A percentile compares a stretch with the other conserved stretches of the same genome.
phyloP scores from a whole-genome alignment of 2,113 vertebrate species.

The Micromys minutus region DNA sequence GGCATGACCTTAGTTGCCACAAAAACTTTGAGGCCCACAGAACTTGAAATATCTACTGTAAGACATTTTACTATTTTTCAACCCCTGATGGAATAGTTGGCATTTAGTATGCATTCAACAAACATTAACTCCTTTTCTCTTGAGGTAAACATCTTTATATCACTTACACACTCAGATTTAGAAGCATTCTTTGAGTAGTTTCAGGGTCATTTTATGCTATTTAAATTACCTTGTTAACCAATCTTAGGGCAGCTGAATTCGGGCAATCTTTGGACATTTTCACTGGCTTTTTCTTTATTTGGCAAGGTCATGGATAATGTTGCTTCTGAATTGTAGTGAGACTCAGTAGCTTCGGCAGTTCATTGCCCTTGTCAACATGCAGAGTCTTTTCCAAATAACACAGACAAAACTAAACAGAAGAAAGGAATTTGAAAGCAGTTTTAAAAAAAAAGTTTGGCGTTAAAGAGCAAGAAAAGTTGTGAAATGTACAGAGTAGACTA shows the following conservation, averaged over 20 bases:
- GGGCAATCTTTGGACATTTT: constrained; percentile 66
- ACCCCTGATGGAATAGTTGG: constrained; percentile 48
- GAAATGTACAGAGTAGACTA: constrained; percentile 30
- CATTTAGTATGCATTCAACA: constrained; percentile 70
- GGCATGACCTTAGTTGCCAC: neutral
- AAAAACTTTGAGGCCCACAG: neutral
- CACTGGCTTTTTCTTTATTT: constrained; percentile 70
- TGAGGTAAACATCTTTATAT: constrained; percentile 68
- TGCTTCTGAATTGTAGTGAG: constrained; percentile 65
- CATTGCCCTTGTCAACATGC: constrained; percentile 68
- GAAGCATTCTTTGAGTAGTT: constrained; percentile 65
- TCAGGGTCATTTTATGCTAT: constrained; percentile 70
- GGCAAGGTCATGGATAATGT: constrained; percentile 74
- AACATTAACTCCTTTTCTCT: constrained; percentile 64
- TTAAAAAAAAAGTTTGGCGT: constrained; percentile 60
- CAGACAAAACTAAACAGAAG: constrained; percentile 66
- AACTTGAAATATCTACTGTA: constrained; percentile 23
- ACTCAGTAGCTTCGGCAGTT: constrained; percentile 67
- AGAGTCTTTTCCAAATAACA: constrained; percentile 74
- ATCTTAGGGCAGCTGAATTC: constrained; percentile 59
- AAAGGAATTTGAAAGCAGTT: constrained; percentile 63
- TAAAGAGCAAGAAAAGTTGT: constrained; percentile 63
- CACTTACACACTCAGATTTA: constrained; percentile 52
- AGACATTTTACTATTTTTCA: constrained; percentile 58
- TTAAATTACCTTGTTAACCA: constrained; percentile 73